Conservation (phyloP, 1,140 invertebrate species). For the Papilio polytes region DNA sequence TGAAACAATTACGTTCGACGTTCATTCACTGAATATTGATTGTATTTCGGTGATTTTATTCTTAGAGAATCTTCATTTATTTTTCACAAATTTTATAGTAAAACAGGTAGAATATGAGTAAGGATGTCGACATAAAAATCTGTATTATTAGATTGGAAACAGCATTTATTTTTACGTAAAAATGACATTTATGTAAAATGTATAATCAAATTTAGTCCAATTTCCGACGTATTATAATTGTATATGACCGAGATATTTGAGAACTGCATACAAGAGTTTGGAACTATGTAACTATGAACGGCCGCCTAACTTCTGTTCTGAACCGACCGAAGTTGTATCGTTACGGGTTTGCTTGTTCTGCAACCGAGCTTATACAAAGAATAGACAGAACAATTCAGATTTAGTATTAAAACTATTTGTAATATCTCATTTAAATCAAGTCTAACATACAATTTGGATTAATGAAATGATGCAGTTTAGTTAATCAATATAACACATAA, state of each 20-base stretch:
- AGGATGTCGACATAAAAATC: too few relatives aligned
- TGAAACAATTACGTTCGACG: background rate
- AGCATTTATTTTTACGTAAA: too few relatives aligned
- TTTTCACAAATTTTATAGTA: background rate
- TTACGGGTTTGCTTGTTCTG: background rate
- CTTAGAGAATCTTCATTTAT: background rate
- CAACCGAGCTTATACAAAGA: background rate
- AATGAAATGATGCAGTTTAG: background rate
- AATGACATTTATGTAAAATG: background rate
- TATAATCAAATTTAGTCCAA: background rate
- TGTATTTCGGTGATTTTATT: background rate
- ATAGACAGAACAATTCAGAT: background rate
- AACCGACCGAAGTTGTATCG: constrained; percentile 6
- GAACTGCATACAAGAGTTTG: constrained; percentile 10
- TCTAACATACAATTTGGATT: background rate
- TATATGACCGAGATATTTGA: constrained; percentile 9
- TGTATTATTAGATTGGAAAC: too few relatives aligned
- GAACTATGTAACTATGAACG: constrained; percentile 5
- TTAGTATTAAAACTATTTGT: background rate
- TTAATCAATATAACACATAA: too few relatives aligned
- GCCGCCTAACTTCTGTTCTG: constrained; percentile 10
- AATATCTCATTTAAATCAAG: background rate
- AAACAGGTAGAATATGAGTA: too few relatives aligned
- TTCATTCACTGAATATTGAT: background rate
- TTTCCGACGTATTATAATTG: background rate